phyloP scores from a whole-genome alignment of 1,140 invertebrate species.

The Drosophila ficusphila region DNA sequence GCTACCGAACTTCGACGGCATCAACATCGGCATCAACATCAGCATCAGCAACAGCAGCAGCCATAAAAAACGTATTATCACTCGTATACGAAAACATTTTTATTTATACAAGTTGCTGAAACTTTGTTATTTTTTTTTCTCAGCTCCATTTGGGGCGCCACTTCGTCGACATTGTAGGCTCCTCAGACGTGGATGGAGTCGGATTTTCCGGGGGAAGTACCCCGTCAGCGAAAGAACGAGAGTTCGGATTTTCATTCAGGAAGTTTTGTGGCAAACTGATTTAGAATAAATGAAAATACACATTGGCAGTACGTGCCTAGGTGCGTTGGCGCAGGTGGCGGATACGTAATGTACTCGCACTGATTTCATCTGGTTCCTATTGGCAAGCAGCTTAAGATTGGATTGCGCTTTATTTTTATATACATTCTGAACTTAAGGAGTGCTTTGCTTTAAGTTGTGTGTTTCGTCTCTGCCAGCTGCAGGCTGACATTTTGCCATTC shows the following conservation, averaged over 20 bases:
- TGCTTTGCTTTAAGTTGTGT: background rate
- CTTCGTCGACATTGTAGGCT: conserved; percentile 1
- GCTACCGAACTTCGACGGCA: conserved; percentile 35
- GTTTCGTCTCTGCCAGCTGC: conserved; percentile 2
- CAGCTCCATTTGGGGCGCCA: conserved; percentile 27
- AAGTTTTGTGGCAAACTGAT: conserved; percentile 53
- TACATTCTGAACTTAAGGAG: background rate
- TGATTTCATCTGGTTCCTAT: conserved; percentile 11
- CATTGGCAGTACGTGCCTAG: conserved; percentile 56
- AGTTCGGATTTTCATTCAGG: conserved; percentile 19
- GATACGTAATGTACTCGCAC: conserved; percentile 51
- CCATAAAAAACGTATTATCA: conserved; percentile 46
- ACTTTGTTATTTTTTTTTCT: conserved; percentile 20
- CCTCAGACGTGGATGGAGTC: background rate
- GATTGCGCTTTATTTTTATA: background rate
- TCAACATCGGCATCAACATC: too few relatives aligned
- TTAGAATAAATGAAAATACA: conserved; percentile 50
- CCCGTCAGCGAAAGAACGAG: background rate
- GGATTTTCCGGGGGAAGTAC: conserved; percentile 2
- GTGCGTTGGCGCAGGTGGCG: conserved; percentile 41
- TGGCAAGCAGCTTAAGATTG: conserved; percentile 17
- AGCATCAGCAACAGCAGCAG: too few relatives aligned
- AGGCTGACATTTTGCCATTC: conserved; percentile 30
- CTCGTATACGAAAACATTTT: conserved; percentile 42
- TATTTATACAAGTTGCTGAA: conserved; percentile 46